Percentiles rank a stretch among this genome's conserved stretches.
Conservation (phyloP, 2,113 vertebrate species). For the Scalopus aquaticus region DNA sequence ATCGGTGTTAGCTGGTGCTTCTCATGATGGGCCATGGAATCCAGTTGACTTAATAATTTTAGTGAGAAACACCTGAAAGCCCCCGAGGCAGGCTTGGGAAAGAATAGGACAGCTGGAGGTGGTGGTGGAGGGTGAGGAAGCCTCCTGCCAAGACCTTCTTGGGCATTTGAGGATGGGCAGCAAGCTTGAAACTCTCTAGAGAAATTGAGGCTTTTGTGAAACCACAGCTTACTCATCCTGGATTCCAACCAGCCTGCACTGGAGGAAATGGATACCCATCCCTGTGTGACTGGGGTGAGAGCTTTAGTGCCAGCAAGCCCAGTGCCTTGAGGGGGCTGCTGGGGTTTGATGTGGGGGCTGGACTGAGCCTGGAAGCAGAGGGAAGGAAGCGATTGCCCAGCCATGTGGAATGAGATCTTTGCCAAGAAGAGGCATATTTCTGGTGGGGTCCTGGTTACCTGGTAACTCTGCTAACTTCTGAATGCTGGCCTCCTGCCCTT, state of each 20-base stretch:
- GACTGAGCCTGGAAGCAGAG: background rate
- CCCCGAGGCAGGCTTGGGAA: background rate
- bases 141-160: no score
- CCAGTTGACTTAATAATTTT: background rate
- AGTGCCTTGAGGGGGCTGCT: no score
- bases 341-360: background rate
- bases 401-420: background rate
- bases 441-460: conserved; percentile 41
- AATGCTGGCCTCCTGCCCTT: background rate
- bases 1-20: background rate
- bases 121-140: background rate
- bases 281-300: background rate
- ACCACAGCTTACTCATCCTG: background rate
- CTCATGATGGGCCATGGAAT: background rate
- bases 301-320: background rate
- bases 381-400: conserved; percentile 35
- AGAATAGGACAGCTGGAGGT: background rate
- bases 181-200: background rate
- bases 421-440: background rate
- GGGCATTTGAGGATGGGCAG: accelerated
- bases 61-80: background rate
- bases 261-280: background rate
- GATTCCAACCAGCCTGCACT: accelerated
- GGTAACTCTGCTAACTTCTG: background rate
- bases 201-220: background rate